Evolutionary conservation across 2,888 invertebrate species (phyloP).

Genomic region (Caradrina kadenii): DNA sequence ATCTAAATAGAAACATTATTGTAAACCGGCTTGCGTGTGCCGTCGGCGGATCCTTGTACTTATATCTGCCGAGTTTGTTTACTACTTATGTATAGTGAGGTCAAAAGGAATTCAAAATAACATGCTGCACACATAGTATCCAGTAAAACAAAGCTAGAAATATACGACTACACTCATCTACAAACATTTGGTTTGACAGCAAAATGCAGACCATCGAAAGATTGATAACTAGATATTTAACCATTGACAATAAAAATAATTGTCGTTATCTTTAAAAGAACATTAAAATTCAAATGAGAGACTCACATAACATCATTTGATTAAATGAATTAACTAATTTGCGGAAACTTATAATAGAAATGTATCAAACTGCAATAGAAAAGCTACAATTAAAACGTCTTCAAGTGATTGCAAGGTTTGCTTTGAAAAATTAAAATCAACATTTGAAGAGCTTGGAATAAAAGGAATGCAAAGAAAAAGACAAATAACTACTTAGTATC

Average conservation of each 20-base stretch:
- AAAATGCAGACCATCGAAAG: not conserved
- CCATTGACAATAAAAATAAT: not conserved
- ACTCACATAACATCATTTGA: too few relatives aligned
- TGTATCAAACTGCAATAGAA: not conserved
- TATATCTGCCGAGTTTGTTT: conserved; percentile 22
- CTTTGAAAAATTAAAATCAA: conserved; percentile 1
- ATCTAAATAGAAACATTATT: conserved; percentile 30
- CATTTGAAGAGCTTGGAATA: not conserved
- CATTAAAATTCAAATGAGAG: not conserved
- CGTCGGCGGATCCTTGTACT: conserved; percentile 11
- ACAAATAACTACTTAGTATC: conserved; percentile 1
- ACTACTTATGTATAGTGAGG: conserved; percentile 5
- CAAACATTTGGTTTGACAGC: not conserved
- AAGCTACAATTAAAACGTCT: not conserved
- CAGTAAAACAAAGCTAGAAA: not conserved
- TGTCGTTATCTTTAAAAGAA: not conserved
- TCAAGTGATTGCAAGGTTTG: not conserved
- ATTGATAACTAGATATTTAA: too few relatives aligned
- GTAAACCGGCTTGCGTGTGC: conserved; percentile 9
- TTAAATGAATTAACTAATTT: not conserved
- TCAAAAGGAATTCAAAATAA: conserved; percentile 8
- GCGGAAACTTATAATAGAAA: conserved; percentile 1
- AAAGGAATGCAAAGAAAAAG: not conserved
- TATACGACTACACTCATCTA: too few relatives aligned
- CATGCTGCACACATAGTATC: not conserved